Conservation (phyloP, 2,888 invertebrate genomes). For the Pristionchus exspectatus region DNA sequence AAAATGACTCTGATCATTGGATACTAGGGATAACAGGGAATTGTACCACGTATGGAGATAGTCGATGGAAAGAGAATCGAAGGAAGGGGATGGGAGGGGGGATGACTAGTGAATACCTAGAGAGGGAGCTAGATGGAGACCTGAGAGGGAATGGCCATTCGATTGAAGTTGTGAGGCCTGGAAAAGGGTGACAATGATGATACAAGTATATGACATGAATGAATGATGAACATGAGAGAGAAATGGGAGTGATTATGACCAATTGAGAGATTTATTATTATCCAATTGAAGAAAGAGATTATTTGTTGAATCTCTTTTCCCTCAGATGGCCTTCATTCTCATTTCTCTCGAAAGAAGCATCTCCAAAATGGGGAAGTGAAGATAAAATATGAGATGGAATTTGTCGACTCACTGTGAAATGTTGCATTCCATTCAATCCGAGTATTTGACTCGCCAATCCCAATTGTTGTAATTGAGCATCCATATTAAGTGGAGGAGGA, state of each 20-base stretch:
- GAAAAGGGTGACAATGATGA: not conserved
- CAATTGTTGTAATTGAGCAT: conserved; percentile 46
- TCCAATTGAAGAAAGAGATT: not conserved
- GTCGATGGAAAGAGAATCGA: conserved; percentile 3
- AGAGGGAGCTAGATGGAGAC: conserved; percentile 45
- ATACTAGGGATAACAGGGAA: conserved; percentile 1
- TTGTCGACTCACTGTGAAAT: conserved; percentile 1
- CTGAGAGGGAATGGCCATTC: conserved; percentile 31
- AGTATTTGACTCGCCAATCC: conserved; percentile 29
- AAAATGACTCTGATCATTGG: not conserved
- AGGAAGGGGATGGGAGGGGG: not conserved
- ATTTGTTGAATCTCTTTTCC: not conserved
- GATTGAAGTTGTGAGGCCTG: conserved; percentile 7
- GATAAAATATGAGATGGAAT: not conserved
- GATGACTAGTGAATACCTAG: conserved; percentile 41
- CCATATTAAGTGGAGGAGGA: conserved; percentile 20
- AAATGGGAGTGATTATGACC: not conserved
- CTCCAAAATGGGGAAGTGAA: not conserved
- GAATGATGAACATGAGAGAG: not conserved
- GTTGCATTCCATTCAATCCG: conserved; percentile 32
- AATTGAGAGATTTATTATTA: not conserved
- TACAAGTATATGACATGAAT: too few species aligned
- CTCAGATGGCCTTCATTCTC: not conserved
- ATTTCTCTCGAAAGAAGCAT: not conserved
- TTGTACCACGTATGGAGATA: conserved; percentile 15